These are phyloP conservation scores for Scomber scombrus DNA, from an alignment of 2,113 vertebrate genomes.

Conservation along the genomic window DNA sequence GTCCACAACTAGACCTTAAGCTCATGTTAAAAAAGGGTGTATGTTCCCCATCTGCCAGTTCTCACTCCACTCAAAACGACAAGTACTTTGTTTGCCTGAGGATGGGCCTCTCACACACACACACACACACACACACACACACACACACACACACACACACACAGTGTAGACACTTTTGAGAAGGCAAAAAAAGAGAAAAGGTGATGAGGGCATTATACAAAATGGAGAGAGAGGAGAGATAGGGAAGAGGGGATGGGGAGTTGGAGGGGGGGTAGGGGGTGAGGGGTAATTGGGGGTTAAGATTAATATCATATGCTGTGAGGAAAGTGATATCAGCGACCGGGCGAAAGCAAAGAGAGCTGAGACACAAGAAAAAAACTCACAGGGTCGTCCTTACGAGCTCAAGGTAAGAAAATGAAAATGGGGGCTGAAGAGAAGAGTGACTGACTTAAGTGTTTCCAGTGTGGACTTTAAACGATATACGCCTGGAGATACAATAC, in stretches of 20 bases:
- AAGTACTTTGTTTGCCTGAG: constrained; percentile 53
- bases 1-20: constrained; percentile 24
- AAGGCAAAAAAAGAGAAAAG: constrained; percentile 20
- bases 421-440: neutral
- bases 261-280: too few relatives aligned
- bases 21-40: constrained; percentile 28
- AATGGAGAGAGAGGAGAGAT: constrained; percentile 13
- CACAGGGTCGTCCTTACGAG: neutral
- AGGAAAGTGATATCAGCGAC: constrained; percentile 18
- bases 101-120: constrained; percentile 29
- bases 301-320: constrained; percentile 44
- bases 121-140: too few relatives aligned
- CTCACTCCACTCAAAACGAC: constrained; percentile 56
- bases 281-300: constrained; percentile 7
- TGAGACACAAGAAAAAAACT: neutral
- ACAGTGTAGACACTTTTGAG: constrained; percentile 33
- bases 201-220: constrained; percentile 30
- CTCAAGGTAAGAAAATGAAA: neutral
- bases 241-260: neutral
- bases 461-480: too few relatives aligned
- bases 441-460: too few relatives aligned
- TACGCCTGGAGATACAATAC: too few relatives aligned
- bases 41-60: constrained; percentile 45
- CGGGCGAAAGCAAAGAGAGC: constrained; percentile 33
- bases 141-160: too few relatives aligned